Base-by-base conservation (phyloP, 2,888 invertebrate species). In the Hoplodrina ambigua region DNA sequence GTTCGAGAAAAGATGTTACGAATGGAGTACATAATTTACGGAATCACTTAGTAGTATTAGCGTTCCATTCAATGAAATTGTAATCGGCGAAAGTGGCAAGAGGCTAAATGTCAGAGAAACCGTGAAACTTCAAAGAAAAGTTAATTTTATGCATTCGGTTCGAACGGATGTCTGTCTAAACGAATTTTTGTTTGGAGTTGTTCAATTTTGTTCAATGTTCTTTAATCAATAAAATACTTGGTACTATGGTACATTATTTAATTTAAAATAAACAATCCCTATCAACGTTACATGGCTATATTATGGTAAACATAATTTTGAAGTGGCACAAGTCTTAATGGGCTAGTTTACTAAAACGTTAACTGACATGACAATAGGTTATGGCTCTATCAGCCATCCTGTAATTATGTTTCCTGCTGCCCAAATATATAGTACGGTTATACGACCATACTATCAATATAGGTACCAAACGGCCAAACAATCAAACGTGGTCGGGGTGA, bases 1-100 rank as follows among this genome's bases (percentile, higher is more conserved):
- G 88, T 91, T 88, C 69, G 33, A 67, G 63, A 79, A 82, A 83
- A 83, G 62, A 55, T 72, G 7, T 19, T 19, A 20, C 17, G 13
- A 55, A 72, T 33, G 7, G 17, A 79, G 73, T 77, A 75, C 69
- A 60, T 53, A 66, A 66, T 69, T 66, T 67, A 61, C 66, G 66
- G 57, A 70, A 73, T 71, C 58, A 65, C 53, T 59, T 73, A 59
- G 58, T 65, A 67, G 58, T 69, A 70, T 76, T 64, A 57, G 72
- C 78, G 64, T 78, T 80, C 59, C 75, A 77, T 78, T 89, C 84
- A 86, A 88, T 86, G 85, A 84, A 79, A 66, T 71, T 74, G 67
- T 78, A 78, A 81, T 72, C 58, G 82, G 86, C 78, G 87, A 87
- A 89, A 88, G 86, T 86, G 76, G 50, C 57, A 49, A 37, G 62